Conservation (phyloP, 2,797 vertebrate species). For the Epinephelus malabaricus region DNA sequence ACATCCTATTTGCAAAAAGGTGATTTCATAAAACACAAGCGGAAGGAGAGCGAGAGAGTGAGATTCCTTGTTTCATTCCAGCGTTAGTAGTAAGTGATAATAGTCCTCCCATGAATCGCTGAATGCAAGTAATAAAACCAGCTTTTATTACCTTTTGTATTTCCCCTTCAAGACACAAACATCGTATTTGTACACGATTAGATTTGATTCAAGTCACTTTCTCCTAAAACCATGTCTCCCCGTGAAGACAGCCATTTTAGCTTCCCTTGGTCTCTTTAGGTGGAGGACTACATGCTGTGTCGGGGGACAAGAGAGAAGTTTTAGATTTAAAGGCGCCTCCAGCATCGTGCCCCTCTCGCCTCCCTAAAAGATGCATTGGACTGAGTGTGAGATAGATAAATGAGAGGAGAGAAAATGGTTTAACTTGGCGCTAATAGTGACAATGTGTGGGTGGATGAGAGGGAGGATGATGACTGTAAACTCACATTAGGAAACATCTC, state of each 20-base stretch:
- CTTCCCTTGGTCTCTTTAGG: constrained; percentile 44
- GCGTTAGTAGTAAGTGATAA: constrained; percentile 66
- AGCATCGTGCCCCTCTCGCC: constrained; percentile 22
- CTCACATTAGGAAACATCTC: constrained; percentile 85
- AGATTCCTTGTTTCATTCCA: constrained; percentile 65
- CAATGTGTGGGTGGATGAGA: constrained; percentile 71
- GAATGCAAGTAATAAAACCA: constrained; percentile 66
- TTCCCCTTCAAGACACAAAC: constrained; percentile 65
- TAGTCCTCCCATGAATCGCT: constrained; percentile 68
- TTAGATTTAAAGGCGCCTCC: constrained; percentile 61
- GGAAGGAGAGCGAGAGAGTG: constrained; percentile 40
- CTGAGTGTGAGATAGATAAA: constrained; percentile 67
- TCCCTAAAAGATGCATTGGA: constrained; percentile 66
- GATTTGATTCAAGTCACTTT: constrained; percentile 74
- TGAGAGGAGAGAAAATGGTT: constrained; percentile 79
- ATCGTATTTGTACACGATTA: constrained; percentile 63
- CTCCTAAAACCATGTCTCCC: constrained; percentile 24
- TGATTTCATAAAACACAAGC: constrained; percentile 82
- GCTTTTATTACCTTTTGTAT: constrained; percentile 75
- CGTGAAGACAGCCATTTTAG: constrained; percentile 67
- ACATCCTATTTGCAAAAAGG: constrained; percentile 84
- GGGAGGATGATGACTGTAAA: constrained; percentile 63
- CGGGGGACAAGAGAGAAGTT: constrained; percentile 47
- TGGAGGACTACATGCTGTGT: constrained; percentile 38
- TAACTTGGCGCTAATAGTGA: constrained; percentile 80